Evolutionary conservation across 2,113 vertebrate genomes (phyloP), one percentile per base, ranked within the genome.

Genomic region (Poeciliopsis turrubarensis): DNA sequence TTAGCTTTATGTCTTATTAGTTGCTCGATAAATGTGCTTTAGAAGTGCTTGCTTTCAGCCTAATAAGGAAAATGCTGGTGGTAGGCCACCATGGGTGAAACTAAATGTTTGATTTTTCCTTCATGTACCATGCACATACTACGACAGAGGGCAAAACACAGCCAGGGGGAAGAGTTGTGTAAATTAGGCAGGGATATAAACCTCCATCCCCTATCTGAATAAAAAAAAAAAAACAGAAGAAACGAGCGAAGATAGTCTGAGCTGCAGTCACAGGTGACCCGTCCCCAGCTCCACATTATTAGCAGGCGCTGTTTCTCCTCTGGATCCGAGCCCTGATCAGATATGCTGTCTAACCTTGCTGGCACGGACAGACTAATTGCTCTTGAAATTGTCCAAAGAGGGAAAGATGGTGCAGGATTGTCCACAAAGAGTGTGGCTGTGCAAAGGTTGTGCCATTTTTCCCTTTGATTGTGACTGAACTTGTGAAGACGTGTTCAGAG

Each of bases 331-430:
- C 71, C 61, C 31, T 39, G 60, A 15, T 79, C n/a, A 70, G 60
- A 78, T 81, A 37, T 29, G 74, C 62, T 54, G 79, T 67, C 84
- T 84, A 65, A 91, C 86, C 79, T 83, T 54, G 72, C 68, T 74
- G 71, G 80, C 80, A 79, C 37, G 61, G 73, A 68, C 65, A 11
- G 60, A 85, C 90, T 93, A 93, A 94, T 93, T 94, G 92, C 89
- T 92, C 83, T 82, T 83, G 82, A 92, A 91, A 90, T 81, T 72
- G 70, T 79, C 78, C 44, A 47, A 26, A 75, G 75, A 78, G 70
- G 70, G 68, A 73, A 9, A 4, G 68, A 63, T 11, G 37, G 60
- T 78, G 57, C 10, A 3, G 51, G 25, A n/a, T n/a, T 57, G 51
- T 57, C 9, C 25, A n/a, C 19, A 57, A 57, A 57, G 25, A n/a